Evolutionary conservation across 2,113 vertebrate species (phyloP), one percentile per base, ranked within the genome.

Genomic region (Engraulis encrasicolus): DNA sequence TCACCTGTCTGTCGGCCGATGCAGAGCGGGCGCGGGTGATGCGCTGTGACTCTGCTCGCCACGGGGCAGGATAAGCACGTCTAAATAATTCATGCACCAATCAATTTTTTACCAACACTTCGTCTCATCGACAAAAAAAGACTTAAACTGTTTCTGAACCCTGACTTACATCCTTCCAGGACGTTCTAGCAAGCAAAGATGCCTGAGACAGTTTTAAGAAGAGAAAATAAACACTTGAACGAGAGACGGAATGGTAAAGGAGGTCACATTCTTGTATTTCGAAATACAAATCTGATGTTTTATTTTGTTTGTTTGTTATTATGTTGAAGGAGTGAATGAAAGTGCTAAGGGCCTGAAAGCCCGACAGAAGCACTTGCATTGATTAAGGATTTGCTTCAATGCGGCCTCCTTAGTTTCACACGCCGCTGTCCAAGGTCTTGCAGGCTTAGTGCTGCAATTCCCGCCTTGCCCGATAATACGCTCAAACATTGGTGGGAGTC

Each of bases 331-430:
- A 34, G 14, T 34, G 11, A 14, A 34, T 12, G 66, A 87, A 87
- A 88, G 86, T 58, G 54, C 84, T 84, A 84, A 86, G 83, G 49
- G 85, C 78, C 78, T 77, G 77, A 37, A 85, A 83, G 82, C 82
- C 87, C 87, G 83, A 82, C 66, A 78, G 84, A 84, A 82, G 77
- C 84, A 83, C 84, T 84, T 90, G 84, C 80, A 87, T 86, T 86
- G 83, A 84, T 87, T 45, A 77, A 84, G 85, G 82, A 82, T 91
- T 90, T 87, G 82, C 84, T 88, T 86, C 74, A 31, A 87, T 77
- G 58, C 45, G 18, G 79, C 54, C 58, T 27, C 77, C 78, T 49
- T 78, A 86, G 85, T 87, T 87, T 78, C 81, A 81, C 58, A 48
- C 81, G 31, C 15, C 79, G 66, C 78, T 20, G 31, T 86, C 80